Conservation (phyloP, 1,140 invertebrate genomes). For the Cardiocondyla obscurior region DNA sequence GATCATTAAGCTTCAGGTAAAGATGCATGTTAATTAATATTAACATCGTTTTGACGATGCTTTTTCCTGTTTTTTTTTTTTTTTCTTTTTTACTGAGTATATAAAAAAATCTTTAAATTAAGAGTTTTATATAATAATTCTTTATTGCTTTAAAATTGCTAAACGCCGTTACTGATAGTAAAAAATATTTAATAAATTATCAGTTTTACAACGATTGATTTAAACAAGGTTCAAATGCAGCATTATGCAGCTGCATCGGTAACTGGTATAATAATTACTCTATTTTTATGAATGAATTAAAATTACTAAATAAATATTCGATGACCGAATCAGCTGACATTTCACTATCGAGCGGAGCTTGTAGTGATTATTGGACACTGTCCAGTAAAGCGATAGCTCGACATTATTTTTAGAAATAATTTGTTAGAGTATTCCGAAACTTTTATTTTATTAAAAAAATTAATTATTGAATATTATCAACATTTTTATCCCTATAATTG, state of each 20-base stretch:
- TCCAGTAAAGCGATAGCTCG: constrained; percentile 58
- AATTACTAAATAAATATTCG: constrained; percentile 16
- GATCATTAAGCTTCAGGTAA: constrained; percentile 80
- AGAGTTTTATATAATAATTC: neutral
- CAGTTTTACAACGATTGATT: neutral
- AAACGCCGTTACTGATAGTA: neutral
- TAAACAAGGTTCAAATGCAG: neutral
- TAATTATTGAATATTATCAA: neutral
- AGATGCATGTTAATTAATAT: constrained; percentile 36
- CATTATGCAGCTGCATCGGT: neutral
- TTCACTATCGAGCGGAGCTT: neutral
- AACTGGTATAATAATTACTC: neutral
- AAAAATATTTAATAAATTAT: neutral
- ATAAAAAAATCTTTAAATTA: neutral
- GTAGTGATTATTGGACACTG: constrained; percentile 53
- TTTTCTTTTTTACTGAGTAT: neutral
- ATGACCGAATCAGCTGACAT: constrained; percentile 26
- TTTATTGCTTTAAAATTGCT: neutral
- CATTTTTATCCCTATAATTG: neutral
- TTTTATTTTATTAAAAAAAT: constrained; percentile 4
- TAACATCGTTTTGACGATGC: neutral
- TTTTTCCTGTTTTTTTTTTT: neutral
- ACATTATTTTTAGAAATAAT: constrained; percentile 65
- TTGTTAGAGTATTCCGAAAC: neutral
- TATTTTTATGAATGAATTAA: neutral